Base-by-base conservation (phyloP, 1,140 invertebrate species). In the Heliconius himera region DNA sequence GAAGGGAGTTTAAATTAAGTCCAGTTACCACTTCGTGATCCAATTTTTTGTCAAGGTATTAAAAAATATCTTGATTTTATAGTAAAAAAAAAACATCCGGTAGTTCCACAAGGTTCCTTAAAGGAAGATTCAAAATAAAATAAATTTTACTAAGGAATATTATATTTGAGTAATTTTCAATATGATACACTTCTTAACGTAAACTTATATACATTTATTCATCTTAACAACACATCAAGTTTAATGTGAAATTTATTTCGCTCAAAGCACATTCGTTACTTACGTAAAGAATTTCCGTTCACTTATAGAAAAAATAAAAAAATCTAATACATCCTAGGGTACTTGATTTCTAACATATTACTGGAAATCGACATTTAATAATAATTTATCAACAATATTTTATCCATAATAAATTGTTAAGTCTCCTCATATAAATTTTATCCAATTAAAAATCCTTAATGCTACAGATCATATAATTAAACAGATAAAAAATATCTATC, bases 141-240 rank as follows among this genome's bases (percentile, higher is more conserved):
- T 22, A 66, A 16, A 29, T 29, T 80, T 87, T 86, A 86, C 83
- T 88, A 89, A 84, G 78, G 85, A 87, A 90, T 91, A 89, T 89
- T 92, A 91, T 92, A 92, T 92, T 91, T 91, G 84, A 87, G 82
- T 90, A 88, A 87, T 86, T 89, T 89, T 83, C 88, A 89, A 85
- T 90, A 90, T 90, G 79, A 90, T 90, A 91, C 89, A 90, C 88
- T 84, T 84, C 80, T 86, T 84, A 82, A 87, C 77, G 77, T 83
- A 85, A 85, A 85, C 86, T 90, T 88, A 51, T 89, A 85, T 88
- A 87, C 82, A 81, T 78, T 81, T 70, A 77, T 81, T 66, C 26
- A 29, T 29, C 60, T 66, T 56, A 81, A 73, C 49, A 71, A 74
- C 76, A 81, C 80, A 81, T 78, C 66, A 60, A 81, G 56, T 74